phyloP scores from a whole-genome alignment of 2,888 invertebrate species.

The Acanthosepion pharaonis region DNA sequence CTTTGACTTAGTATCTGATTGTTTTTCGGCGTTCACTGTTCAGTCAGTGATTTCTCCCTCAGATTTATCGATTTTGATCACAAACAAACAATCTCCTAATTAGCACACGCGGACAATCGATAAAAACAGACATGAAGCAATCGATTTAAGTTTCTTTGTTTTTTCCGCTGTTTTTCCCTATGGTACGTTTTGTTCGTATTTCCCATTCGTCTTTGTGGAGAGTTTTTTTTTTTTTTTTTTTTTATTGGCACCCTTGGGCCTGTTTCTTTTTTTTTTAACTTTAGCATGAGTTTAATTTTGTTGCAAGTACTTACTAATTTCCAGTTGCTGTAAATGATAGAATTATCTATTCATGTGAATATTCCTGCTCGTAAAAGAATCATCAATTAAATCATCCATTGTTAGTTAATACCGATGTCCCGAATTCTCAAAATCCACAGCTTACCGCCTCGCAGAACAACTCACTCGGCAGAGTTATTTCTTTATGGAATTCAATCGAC shows the following conservation, averaged over 20 bases:
- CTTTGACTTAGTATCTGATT: not conserved
- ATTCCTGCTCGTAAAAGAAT: not conserved
- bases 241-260: not conserved
- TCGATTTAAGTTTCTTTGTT: not conserved
- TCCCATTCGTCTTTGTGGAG: not conserved
- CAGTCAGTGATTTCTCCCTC: not conserved
- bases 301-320: not conserved
- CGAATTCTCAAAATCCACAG: too few species aligned
- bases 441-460: too few species aligned
- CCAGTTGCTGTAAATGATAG: not conserved
- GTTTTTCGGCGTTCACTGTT: not conserved
- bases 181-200: not conserved
- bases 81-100: conserved; percentile 20
- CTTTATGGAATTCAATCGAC: too few species aligned
- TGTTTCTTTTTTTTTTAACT: not conserved
- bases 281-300: too few species aligned
- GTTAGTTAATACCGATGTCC: too few species aligned
- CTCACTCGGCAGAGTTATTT: too few species aligned
- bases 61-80: not conserved
- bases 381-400: too few species aligned
- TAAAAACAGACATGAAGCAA: not conserved
- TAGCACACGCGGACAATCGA: not conserved
- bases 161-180: not conserved
- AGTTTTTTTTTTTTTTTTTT: not conserved
- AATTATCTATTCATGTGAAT: not conserved